These are phyloP conservation scores for Danio rerio DNA, from an alignment of 2,113 vertebrate genomes.

Conservation along the genomic window GRCz12tu NC_133192.1:16368501-16369000, in stretches of 20 bases:
- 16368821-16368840: constrained; percentile 48
- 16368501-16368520: neutral
- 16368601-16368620: constrained; percentile 73
- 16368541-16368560: constrained; percentile 72
- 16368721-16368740: constrained; percentile 12
- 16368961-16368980: constrained; percentile 8
- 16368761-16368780: constrained; percentile 25
- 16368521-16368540: constrained; percentile 47
- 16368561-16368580: constrained; percentile 46
- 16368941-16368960: neutral
- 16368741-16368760: constrained; percentile 19
- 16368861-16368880: constrained; percentile 55
- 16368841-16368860: constrained; percentile 72
- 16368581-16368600: constrained; percentile 17
- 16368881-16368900: constrained; percentile 40
- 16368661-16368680: constrained; percentile 63
- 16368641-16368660: constrained; percentile 54
- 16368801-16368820: constrained; percentile 47
- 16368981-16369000: neutral
- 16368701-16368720: constrained; percentile 47
- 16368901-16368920: constrained; percentile 42
- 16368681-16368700: constrained; percentile 37
- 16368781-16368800: constrained; percentile 48
- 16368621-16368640: constrained; percentile 65
- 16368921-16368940: neutral